Conservation (phyloP, 2,888 invertebrate species). For the Trissolcus brochymenae region DNA sequence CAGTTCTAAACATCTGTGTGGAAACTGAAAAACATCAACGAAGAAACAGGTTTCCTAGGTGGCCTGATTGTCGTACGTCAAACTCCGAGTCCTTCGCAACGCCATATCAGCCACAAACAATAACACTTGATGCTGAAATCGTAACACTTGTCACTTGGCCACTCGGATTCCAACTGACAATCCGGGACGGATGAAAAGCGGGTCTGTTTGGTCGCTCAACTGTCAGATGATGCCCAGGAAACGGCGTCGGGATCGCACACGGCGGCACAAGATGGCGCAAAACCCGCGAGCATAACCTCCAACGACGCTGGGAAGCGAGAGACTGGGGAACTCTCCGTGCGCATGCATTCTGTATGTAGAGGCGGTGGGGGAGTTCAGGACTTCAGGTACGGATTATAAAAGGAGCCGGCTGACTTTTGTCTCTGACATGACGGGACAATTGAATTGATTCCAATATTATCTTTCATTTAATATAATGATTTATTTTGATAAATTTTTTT, state of each 20-base stretch:
- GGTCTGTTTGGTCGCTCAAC: constrained; percentile 5
- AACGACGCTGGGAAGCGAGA: constrained; percentile 61
- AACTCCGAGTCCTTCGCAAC: constrained; percentile 3
- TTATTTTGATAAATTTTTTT: too few species aligned
- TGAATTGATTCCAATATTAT: too few species aligned
- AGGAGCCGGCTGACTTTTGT: neutral
- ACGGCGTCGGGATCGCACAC: constrained; percentile 63
- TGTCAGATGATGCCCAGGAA: constrained; percentile 20
- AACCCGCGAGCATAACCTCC: constrained; percentile 45
- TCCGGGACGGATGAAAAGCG: neutral
- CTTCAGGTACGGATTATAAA: constrained; percentile 16
- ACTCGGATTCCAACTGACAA: neutral
- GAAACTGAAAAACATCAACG: neutral
- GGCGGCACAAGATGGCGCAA: constrained; percentile 69
- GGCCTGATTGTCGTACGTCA: constrained; percentile 13
- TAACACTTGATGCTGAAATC: constrained; percentile 1
- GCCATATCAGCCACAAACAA: constrained; percentile 7
- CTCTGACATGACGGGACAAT: too few species aligned
- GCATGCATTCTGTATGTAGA: constrained; percentile 43
- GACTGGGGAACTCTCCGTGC: constrained; percentile 36
- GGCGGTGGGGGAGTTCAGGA: constrained; percentile 20
- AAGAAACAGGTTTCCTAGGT: constrained; percentile 16
- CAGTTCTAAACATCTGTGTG: constrained; percentile 3
- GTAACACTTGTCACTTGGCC: neutral
- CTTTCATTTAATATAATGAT: too few species aligned